A percentile compares a stretch with the other conserved stretches of the same genome.
Conservation (phyloP, 1,140 invertebrate species). For the Ceratoteleas bidentatus region DNA sequence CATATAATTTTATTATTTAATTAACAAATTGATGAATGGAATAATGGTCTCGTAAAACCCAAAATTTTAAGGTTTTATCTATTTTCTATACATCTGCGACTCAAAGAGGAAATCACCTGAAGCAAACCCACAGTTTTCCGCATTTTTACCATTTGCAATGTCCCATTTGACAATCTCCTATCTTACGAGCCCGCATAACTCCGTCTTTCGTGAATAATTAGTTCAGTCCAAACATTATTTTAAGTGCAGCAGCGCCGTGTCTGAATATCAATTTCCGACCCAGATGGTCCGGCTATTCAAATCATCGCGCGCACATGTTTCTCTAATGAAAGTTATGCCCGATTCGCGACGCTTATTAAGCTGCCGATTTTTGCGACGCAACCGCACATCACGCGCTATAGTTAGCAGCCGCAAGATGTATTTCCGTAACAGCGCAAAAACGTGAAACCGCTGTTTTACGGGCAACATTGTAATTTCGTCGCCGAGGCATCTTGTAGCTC, state of each 20-base stretch:
- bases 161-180: too few species aligned
- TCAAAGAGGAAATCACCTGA: too few species aligned
- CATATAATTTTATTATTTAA: too few species aligned
- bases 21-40: too few species aligned
- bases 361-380: conserved; percentile 46
- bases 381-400: conserved; percentile 41
- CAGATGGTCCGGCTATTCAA: conserved; percentile 54
- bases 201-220: conserved; percentile 35
- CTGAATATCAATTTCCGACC: conserved; percentile 53
- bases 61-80: too few species aligned
- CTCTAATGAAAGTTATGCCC: conserved; percentile 52
- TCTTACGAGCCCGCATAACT: neutral
- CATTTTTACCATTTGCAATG: too few species aligned
- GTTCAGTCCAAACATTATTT: conserved; percentile 38
- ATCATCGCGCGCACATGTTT: conserved; percentile 55
- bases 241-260: conserved; percentile 18
- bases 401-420: conserved; percentile 27
- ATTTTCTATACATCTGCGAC: too few species aligned
- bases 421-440: conserved; percentile 24
- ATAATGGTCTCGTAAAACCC: too few species aligned
- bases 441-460: neutral
- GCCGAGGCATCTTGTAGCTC: too few species aligned
- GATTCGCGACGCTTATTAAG: conserved; percentile 58
- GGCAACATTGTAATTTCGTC: conserved; percentile 5
- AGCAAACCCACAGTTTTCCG: too few species aligned